Evolutionary conservation across 2,888 invertebrate species (phyloP), one percentile per base, ranked within the genome.

Genomic region (Dynastes tityus): DNA sequence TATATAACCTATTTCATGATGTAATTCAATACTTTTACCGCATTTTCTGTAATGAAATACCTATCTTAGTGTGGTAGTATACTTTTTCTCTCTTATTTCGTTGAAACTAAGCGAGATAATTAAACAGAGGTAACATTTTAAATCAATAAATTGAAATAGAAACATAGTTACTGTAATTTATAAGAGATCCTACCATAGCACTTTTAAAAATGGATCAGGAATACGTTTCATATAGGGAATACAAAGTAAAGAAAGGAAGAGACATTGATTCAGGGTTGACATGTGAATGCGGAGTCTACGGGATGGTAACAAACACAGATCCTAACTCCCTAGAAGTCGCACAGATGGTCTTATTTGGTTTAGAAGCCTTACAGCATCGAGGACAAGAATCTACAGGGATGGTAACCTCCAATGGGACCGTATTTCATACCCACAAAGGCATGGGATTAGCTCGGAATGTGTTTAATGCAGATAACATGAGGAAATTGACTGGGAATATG

Each of bases 371-470:
- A 70, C 98, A 98, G 87, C 98, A 98, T 90, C 94, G 95, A 88
- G 99, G 99, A 32, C 99, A 99, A 90, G 99, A 99, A 90, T 98
- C 98, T 84, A 97, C 98, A 8, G 99, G 99, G 13, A 97, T 99
- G 80, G 98, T 97, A 78, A 98, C 97, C 55, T 96, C 96, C 83
- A 94, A 95, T 87, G 98, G 96, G 83, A 92, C 94, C 83, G 93
- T 94, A 29, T 96, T 96, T 86, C 93, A 94, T 87, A 91, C 95
- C 0, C 95, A 96, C 89, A 97, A 98, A 88, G 98, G 98, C 82
- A 97, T 97, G 95, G 99, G 99, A 4, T 94, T 98, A 89, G 98
- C 99, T 80, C 96, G 95, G 86, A 95, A 96, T 85, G 95, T 98
- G 80, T 98, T 97, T 89, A 96, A 94, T 84, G 97, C 97, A 82